Evolutionary conservation across 2,113 vertebrate genomes (phyloP).

Genomic region (Bos javanicus): DNA sequence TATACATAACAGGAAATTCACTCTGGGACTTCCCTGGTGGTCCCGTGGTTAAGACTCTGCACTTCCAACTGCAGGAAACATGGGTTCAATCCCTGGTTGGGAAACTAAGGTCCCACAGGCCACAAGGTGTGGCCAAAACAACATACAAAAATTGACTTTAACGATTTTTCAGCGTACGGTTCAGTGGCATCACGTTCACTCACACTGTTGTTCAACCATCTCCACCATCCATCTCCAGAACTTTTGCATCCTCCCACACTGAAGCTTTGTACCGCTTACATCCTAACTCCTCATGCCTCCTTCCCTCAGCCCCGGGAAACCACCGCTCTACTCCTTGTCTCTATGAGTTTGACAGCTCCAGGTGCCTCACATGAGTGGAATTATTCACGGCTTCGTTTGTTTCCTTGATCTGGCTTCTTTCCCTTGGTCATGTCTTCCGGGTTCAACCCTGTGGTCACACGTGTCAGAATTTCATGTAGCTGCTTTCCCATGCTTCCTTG

Average conservation of each 20-base stretch:
- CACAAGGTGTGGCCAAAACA: background rate
- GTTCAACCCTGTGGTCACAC: background rate
- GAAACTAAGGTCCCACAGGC: background rate
- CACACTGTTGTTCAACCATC: background rate
- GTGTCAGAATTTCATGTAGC: background rate
- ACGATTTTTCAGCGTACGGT: background rate
- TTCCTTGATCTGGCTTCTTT: background rate
- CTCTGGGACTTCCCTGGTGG: background rate
- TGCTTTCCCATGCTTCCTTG: background rate
- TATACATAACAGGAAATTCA: background rate
- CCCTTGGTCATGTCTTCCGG: background rate
- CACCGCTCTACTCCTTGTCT: background rate
- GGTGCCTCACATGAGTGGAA: background rate
- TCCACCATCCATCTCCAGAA: background rate
- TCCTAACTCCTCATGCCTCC: background rate
- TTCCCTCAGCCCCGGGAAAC: background rate
- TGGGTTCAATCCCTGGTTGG: background rate
- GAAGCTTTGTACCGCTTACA: no score
- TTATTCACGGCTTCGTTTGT: background rate
- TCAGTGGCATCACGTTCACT: background rate
- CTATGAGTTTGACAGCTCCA: no score
- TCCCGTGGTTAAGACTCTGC: background rate
- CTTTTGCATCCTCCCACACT: background rate
- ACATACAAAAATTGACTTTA: background rate
- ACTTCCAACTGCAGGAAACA: background rate